These are phyloP conservation scores for Protosalanx chinensis DNA, from an alignment of 2,797 vertebrate genomes.

Conservation along the genomic window DNA sequence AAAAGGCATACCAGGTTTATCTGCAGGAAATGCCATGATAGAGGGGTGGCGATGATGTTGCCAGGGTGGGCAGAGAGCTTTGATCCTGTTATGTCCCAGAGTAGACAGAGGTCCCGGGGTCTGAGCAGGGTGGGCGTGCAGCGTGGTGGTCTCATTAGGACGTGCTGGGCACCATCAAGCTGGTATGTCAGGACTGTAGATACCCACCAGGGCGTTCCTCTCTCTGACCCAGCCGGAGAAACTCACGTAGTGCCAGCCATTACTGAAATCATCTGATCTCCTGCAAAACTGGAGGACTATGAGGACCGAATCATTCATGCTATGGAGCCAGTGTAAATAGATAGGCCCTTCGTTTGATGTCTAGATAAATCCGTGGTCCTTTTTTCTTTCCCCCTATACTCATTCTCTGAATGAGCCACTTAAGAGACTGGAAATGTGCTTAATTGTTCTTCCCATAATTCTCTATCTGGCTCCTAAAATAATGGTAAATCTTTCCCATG, in stretches of 20 bases:
- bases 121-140: conserved; percentile 24
- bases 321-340: conserved; percentile 22
- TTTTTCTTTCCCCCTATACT: conserved; percentile 14
- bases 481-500: conserved; percentile 35
- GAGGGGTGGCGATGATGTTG: conserved; percentile 36
- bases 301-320: conserved; percentile 25
- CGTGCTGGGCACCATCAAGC: conserved; percentile 34
- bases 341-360: conserved; percentile 22
- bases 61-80: conserved; percentile 52
- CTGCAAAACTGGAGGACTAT: conserved; percentile 34
- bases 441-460: conserved; percentile 20
- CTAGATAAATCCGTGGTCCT: conserved; percentile 24
- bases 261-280: conserved; percentile 42
- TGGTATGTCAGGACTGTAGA: conserved; percentile 18
- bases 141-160: conserved; percentile 22
- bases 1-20: conserved; percentile 61
- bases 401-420: conserved; percentile 19
- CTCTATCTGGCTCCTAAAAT: conserved; percentile 12
- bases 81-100: conserved; percentile 45
- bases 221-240: conserved; percentile 42
- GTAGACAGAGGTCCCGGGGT: conserved; percentile 36
- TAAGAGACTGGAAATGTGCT: conserved; percentile 19
- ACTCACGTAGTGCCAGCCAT: conserved; percentile 40
- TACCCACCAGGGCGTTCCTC: conserved; percentile 50
- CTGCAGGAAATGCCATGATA: conserved; percentile 65